Conservation (phyloP, 2,797 vertebrate species). For the Saxicola maurus region DNA sequence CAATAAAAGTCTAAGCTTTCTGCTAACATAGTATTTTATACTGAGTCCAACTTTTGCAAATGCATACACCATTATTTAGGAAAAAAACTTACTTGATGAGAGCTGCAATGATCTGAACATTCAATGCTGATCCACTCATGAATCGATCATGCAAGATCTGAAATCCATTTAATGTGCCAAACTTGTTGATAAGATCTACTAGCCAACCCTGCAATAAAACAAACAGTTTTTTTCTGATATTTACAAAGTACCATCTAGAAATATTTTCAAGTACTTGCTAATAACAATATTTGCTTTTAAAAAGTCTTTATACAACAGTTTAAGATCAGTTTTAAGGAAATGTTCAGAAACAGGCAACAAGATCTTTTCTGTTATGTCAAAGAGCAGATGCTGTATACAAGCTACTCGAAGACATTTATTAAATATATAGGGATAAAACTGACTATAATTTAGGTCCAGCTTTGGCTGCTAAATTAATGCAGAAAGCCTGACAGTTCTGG, state of each 20-base stretch:
- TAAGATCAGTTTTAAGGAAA: neutral
- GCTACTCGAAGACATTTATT: neutral
- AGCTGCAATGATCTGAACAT: constrained; percentile 99
- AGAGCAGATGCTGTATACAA: neutral
- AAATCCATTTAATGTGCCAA: constrained; percentile 99
- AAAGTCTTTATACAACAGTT: neutral
- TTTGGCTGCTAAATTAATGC: neutral
- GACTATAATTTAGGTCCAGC: neutral
- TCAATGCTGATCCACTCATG: constrained; percentile 96
- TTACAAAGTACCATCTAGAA: neutral
- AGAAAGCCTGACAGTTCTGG: neutral
- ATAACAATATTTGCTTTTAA: neutral
- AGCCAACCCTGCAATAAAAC: constrained; percentile 89
- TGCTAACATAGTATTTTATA: neutral
- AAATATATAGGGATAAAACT: neutral
- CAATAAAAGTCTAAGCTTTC: neutral
- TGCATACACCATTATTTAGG: neutral
- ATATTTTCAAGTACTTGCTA: neutral
- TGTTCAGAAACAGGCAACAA: neutral
- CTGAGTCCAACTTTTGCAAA: neutral
- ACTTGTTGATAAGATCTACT: constrained; percentile 99
- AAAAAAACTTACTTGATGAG: constrained; percentile 92
- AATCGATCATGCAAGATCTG: constrained; percentile 99
- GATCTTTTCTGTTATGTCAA: neutral
- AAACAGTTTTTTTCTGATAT: constrained; percentile 16